Percentiles rank a stretch among this genome's conserved stretches.
Evolutionary conservation across 2,888 invertebrate genomes (phyloP).

Genomic region (Lypha dubia): DNA sequence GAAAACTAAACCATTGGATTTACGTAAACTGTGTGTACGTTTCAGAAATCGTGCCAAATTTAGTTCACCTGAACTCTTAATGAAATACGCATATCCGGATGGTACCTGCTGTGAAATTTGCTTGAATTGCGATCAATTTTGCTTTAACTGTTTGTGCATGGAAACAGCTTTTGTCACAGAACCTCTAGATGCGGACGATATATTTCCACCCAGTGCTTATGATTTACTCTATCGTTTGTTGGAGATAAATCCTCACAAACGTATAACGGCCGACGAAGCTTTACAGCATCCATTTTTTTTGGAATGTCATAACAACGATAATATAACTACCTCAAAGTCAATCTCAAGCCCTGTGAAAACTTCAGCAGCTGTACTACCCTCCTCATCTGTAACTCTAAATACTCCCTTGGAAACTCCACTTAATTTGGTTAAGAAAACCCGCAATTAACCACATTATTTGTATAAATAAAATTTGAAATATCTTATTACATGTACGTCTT

Average conservation of each 20-base stretch:
- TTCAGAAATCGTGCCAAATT: constrained; percentile 82
- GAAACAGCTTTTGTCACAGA: constrained; percentile 78
- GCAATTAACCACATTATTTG: constrained; percentile 21
- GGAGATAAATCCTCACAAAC: constrained; percentile 90
- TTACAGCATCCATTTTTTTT: constrained; percentile 90
- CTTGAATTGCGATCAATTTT: constrained; percentile 82
- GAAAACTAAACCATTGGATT: constrained; percentile 84
- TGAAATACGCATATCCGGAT: constrained; percentile 77
- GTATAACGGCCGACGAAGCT: constrained; percentile 90
- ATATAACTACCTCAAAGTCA: constrained; percentile 57
- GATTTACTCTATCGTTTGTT: constrained; percentile 88
- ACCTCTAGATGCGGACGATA: constrained; percentile 79
- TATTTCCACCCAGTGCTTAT: constrained; percentile 89
- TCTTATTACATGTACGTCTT: constrained; percentile 29
- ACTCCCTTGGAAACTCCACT: constrained; percentile 47
- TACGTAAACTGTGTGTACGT: constrained; percentile 83
- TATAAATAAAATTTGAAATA: constrained; percentile 9
- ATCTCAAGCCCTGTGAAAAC: constrained; percentile 24
- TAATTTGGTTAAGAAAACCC: constrained; percentile 43
- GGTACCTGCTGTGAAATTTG: constrained; percentile 80
- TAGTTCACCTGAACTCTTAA: constrained; percentile 78
- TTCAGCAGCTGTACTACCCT: not conserved
- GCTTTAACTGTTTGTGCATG: constrained; percentile 82
- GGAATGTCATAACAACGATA: constrained; percentile 66
- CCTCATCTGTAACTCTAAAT: constrained; percentile 35